phyloP scores from a whole-genome alignment of 2,113 vertebrate species.

The Ailuropoda melanoleuca region DNA sequence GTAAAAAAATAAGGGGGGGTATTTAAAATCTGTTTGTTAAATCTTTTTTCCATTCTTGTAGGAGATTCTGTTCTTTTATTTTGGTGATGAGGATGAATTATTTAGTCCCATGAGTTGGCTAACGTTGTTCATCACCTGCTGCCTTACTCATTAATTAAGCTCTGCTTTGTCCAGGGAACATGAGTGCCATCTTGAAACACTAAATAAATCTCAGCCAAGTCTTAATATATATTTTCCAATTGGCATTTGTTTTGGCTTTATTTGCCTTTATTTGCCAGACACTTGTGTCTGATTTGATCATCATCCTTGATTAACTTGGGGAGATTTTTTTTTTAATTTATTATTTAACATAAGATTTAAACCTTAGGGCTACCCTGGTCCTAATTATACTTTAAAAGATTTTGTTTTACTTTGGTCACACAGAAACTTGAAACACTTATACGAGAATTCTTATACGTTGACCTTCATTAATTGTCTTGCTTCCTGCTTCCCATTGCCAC shows the following conservation, averaged over 20 bases:
- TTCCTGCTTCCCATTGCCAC: background rate
- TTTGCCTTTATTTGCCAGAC: background rate
- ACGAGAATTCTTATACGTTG: background rate
- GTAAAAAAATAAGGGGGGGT: background rate
- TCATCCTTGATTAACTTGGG: background rate
- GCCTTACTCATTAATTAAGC: background rate
- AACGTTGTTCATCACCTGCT: background rate
- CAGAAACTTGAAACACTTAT: background rate
- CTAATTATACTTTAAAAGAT: background rate
- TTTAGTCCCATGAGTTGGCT: background rate
- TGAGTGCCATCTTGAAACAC: background rate
- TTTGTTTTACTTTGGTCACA: slow-evolving; percentile 17
- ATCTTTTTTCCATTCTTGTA: background rate
- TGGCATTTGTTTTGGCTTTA: slow-evolving; percentile 31
- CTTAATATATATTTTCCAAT: background rate
- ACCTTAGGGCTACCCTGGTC: background rate
- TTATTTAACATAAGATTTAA: background rate
- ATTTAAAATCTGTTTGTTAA: background rate
- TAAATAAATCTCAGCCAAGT: background rate
- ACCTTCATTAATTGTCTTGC: background rate
- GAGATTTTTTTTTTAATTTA: background rate
- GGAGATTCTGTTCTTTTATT: background rate
- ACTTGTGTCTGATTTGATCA: background rate
- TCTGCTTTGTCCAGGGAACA: background rate
- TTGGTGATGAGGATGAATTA: background rate